Base-by-base conservation (phyloP, 2,797 vertebrate genomes). In the Anguilla marmorata region DNA sequence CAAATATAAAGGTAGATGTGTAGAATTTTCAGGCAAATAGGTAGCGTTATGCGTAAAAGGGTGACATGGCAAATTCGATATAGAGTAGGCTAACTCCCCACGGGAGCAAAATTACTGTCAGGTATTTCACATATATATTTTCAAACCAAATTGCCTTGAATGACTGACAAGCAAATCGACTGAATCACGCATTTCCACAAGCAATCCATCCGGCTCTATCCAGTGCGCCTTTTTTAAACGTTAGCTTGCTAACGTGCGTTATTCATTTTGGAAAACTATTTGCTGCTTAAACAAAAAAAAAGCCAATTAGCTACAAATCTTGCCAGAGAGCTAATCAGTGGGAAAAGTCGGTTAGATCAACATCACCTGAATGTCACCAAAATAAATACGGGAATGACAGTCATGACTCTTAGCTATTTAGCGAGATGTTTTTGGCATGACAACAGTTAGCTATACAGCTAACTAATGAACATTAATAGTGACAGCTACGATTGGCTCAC, bases 331-430 rank as follows among this genome's bases (percentile, higher is more conserved):
- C 21, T n/a, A 48, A 48, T 48, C 45, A 19, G 6, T 82, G 79
- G 7, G 6, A 41, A 50, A 24, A 0, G 21, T 8, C 19, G 14
- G 74, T 45, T 41, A 45, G 79, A 8, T n/a, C 41, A 58, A 27
- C 83, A 56, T 33, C 52, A 27, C 27, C 30, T 58, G 52, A 83
- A 50, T 83, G 76, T 48, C 83, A 56, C 50, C n/a, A 84, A 84
- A 84, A 56, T 16, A 3, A 84, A 84, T 58, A 50, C 41, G 45
- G 19, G 12, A 37, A 45, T 79, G 33, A 79, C 33, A 79, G 74
- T 79, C 74, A 50, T 84, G 50, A 84, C 82, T 56, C 4, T 30
- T 19, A 30, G n/a, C 19, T 37, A 48, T 16, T 9, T 27, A 33
- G 52, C 11, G 33, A 58, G 52, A 11, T 84, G 6, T 27, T 50